Base-by-base conservation (phyloP, 2,113 vertebrate species). In the Potamarius usumacintae region DNA sequence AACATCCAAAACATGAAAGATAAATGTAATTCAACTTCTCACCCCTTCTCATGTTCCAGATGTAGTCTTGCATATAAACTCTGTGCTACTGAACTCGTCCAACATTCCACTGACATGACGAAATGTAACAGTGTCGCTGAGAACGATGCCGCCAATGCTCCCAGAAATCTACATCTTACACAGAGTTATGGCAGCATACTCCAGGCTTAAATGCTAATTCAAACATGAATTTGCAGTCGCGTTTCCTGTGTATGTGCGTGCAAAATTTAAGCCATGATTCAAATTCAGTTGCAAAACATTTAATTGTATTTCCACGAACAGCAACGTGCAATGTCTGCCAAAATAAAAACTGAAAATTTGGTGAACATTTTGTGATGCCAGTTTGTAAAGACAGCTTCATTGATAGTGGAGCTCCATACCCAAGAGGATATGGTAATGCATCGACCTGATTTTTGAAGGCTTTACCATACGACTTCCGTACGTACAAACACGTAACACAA, bases 11-110 rank as follows among this genome's bases (percentile, higher is more conserved):
- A 78, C 71, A 88, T 0, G 22, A 69, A 65, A 42, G 83, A 87
- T 78, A n/a, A 86, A 83, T 58, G 77, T 79, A 88, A 88, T 85
- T 88, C 85, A 90, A 82, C 85, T 90, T 84, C 85, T 76, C 76
- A 79, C 80, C 81, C 85, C 81, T 58, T 82, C 83, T 88, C 89
- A 86, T 86, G 78, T 80, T 82, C 57, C 60, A 84, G 79, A 81
- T 74, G 12, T 50, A 62, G 78, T 84, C 48, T 88, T 76, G 55
- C 12, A 48, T 53, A 34, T 25, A 84, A 30, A 65, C 60, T 34
- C 69, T 22, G 53, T 63, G 63, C 69, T 89, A 76, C 25, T 50
- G 83, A 82, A 81, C 67, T 74, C 20, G 4, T 85, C 30, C 83
- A 82, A 25, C 83, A 30, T 76, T 85, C 83, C 55, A 87, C 20